phyloP scores from a whole-genome alignment of 2,113 vertebrate genomes.

The Ibidorhyncha struthersii region DNA sequence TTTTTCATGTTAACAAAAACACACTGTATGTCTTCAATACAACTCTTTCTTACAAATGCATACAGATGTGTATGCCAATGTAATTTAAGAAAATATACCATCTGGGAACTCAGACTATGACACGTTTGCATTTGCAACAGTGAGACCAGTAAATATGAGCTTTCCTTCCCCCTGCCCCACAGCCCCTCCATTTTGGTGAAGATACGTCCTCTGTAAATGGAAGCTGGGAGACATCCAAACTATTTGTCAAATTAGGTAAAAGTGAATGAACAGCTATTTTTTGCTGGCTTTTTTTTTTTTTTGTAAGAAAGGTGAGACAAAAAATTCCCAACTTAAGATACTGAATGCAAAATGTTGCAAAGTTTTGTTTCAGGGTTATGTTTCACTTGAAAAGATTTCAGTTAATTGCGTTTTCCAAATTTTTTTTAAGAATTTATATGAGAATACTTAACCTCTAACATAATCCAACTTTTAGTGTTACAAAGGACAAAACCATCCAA shows the following conservation, averaged over 20 bases:
- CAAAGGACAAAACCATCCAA: not conserved
- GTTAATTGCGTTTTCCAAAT: not conserved
- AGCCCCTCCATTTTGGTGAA: not conserved
- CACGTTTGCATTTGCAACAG: not conserved
- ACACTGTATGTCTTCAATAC: no score
- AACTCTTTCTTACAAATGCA: not conserved
- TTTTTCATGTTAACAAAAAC: not conserved
- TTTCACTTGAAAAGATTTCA: not conserved
- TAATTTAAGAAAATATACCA: not conserved
- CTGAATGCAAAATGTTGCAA: not conserved
- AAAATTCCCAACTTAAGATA: not conserved
- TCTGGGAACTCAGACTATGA: not conserved
- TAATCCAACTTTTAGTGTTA: not conserved
- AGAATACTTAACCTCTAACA: not conserved
- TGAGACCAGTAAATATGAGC: not conserved
- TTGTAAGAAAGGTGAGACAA: fast-evolving
- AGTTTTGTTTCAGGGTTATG: not conserved
- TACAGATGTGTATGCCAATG: not conserved
- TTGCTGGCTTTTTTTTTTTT: not conserved
- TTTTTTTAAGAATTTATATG: fast-evolving
- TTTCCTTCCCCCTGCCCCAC: not conserved
- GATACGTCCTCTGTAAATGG: not conserved
- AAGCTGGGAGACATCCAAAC: not conserved
- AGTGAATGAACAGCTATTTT: not conserved
- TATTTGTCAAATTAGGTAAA: not conserved